Evolutionary conservation across 2,888 invertebrate species (phyloP).

Genomic region (Physocephala rufipes): DNA sequence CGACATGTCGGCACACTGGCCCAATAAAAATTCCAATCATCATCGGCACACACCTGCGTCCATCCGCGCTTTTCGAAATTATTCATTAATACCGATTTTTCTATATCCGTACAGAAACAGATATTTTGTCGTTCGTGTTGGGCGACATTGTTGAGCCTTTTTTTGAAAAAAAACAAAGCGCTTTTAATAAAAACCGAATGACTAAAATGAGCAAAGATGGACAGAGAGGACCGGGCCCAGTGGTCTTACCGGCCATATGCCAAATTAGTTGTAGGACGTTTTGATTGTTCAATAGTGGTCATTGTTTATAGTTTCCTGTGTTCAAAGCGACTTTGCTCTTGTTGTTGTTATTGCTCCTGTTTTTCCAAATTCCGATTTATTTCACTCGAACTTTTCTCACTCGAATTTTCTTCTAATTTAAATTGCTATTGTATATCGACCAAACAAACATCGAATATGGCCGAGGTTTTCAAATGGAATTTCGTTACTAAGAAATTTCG

Average conservation of each 20-base stretch:
- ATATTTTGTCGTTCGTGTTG: slow-evolving; percentile 51
- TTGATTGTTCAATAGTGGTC: background rate
- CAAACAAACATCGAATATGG: background rate
- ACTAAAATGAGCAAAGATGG: background rate
- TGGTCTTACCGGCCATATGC: background rate
- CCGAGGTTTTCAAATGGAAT: background rate
- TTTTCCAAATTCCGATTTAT: background rate
- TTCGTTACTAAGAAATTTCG: slow-evolving; percentile 12
- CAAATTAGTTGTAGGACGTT: background rate
- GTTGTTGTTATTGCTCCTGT: background rate
- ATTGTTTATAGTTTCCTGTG: background rate
- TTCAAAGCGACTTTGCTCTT: background rate
- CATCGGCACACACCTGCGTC: slow-evolving; percentile 82
- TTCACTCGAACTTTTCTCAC: background rate
- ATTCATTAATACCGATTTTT: slow-evolving; percentile 90
- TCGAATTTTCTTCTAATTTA: background rate
- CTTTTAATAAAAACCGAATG: too few relatives aligned
- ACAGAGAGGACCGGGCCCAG: background rate
- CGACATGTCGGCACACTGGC: slow-evolving; percentile 91
- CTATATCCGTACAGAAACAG: slow-evolving; percentile 70
- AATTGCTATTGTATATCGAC: background rate
- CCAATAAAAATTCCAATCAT: slow-evolving; percentile 98
- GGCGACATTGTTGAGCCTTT: slow-evolving; percentile 44
- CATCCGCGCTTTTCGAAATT: slow-evolving; percentile 94
- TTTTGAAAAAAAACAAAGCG: background rate